These are phyloP conservation scores for Neolamprologus tretocephalus DNA, from an alignment of 2,113 vertebrate species.

Conservation along the genomic window DNA sequence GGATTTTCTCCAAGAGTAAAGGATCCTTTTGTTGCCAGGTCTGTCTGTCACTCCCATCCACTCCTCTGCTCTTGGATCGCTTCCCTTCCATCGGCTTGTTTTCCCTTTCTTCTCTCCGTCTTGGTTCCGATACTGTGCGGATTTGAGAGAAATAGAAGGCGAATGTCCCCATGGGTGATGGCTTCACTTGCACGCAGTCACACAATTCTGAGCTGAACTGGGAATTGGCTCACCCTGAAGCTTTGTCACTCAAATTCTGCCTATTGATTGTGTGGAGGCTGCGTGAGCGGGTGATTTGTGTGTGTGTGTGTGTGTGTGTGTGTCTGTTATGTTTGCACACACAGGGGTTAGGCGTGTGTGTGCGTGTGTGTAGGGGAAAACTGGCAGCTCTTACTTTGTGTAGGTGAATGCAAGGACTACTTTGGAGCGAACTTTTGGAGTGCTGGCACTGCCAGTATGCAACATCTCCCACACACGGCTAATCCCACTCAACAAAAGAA, in stretches of 20 bases:
- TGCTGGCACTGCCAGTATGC: slow-evolving; percentile 11
- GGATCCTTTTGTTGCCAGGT: slow-evolving; percentile 17
- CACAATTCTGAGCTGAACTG: slow-evolving; percentile 17
- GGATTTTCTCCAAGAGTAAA: background rate
- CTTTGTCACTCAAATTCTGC: slow-evolving; percentile 49
- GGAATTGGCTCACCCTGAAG: slow-evolving; percentile 21
- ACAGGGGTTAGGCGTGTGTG: background rate
- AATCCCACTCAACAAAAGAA: slow-evolving; percentile 33
- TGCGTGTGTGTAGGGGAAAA: background rate
- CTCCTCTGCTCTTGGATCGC: slow-evolving; percentile 26
- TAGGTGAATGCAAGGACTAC: slow-evolving; percentile 49
- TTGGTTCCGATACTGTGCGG: background rate
- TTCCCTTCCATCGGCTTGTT: slow-evolving; percentile 1
- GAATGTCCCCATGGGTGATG: slow-evolving; percentile 41
- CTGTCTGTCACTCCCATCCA: slow-evolving; percentile 28
- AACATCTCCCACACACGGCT: slow-evolving; percentile 37
- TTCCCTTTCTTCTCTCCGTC: background rate
- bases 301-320: background rate
- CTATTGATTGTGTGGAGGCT: slow-evolving; percentile 46
- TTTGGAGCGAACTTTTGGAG: slow-evolving; percentile 43
- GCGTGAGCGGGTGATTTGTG: background rate
- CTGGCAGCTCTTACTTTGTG: slow-evolving; percentile 49
- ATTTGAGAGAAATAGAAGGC: slow-evolving; percentile 36
- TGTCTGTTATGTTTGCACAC: background rate
- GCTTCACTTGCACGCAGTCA: slow-evolving; percentile 34